Base-by-base conservation (phyloP, 2,113 vertebrate genomes). In the Actinemys pallida region DNA sequence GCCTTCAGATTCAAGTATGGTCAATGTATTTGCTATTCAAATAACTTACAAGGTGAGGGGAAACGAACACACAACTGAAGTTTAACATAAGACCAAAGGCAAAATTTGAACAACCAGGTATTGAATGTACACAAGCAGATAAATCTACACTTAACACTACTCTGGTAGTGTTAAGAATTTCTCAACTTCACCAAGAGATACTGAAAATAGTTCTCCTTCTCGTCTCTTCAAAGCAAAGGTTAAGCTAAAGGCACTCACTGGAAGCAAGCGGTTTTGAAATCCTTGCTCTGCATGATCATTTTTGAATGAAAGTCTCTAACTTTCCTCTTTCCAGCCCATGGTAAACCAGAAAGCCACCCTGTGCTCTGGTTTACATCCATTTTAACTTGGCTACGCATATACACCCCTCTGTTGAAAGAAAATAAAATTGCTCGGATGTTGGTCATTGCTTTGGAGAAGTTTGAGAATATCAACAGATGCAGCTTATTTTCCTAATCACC, bases 381-480 rank as follows among this genome's bases (percentile, higher is more conserved):
- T 86, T 69, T 88, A 57, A 78, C 16, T 57, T 49, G 31, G 50
- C 24, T 27, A 42, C 1, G 4, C 25, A 13, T 5, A 4, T 8
- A 83, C n/a, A 25, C 65, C 81, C 6, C 42, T 78, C 22, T 2
- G 49, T 8, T 6, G 24, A 83, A 39, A 17, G 54, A 87, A 78
- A 5, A 22, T 89, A 1, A 45, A 59, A 89, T 86, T 69, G 81
- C 53, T 95, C 72, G 3, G 53, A 81, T 52, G 65, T 52, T 79
- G 65, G 14, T n/a, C n/a, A 72, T 86, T 93, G 31, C 52, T 76
- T 17, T 13, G 45, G 29, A 29, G 11, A 95, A 84, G 82, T 53
- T 5, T 0, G 10, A 88, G 76, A 5, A 59, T 4, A 4, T 6
- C 79, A 81, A 0, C 0, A 93, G 4, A 56, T 76, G 42, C 52